phyloP scores from a whole-genome alignment of 2,797 vertebrate species.

The Silurus aristotelis region DNA sequence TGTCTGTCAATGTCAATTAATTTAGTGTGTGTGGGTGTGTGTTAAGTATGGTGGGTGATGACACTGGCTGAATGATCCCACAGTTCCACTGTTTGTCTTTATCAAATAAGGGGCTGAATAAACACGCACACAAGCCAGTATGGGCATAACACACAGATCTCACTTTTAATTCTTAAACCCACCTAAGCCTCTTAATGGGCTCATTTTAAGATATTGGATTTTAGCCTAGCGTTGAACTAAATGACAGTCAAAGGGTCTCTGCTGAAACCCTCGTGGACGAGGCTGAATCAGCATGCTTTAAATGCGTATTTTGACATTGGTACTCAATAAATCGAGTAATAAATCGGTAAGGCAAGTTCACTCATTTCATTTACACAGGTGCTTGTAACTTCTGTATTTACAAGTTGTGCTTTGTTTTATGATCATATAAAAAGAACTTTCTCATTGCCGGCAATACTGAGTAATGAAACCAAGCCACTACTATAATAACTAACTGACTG shows the following conservation, averaged over 20 bases:
- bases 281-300: background rate
- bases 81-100: constrained; percentile 41
- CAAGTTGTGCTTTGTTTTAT: constrained; percentile 1
- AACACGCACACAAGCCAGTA: constrained; percentile 33
- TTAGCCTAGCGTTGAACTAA: constrained; percentile 8
- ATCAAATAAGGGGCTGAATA: constrained; percentile 40
- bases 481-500: background rate
- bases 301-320: background rate
- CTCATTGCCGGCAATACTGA: background rate
- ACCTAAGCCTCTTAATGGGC: constrained; percentile 23
- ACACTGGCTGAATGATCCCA: constrained; percentile 40
- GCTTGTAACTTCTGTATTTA: constrained; percentile 13
- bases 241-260: constrained; percentile 3
- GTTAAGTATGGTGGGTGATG: constrained; percentile 41
- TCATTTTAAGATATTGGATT: constrained; percentile 29
- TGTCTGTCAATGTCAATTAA: constrained; percentile 58
- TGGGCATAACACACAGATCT: constrained; percentile 27
- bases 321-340: background rate
- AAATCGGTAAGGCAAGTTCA: background rate
- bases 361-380: background rate
- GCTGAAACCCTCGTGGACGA: background rate
- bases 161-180: constrained; percentile 37
- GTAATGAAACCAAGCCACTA: background rate
- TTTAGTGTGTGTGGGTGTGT: constrained; percentile 41
- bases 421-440: background rate